phyloP scores from a whole-genome alignment of 1,140 invertebrate genomes.

The Ceratina japonica region DNA sequence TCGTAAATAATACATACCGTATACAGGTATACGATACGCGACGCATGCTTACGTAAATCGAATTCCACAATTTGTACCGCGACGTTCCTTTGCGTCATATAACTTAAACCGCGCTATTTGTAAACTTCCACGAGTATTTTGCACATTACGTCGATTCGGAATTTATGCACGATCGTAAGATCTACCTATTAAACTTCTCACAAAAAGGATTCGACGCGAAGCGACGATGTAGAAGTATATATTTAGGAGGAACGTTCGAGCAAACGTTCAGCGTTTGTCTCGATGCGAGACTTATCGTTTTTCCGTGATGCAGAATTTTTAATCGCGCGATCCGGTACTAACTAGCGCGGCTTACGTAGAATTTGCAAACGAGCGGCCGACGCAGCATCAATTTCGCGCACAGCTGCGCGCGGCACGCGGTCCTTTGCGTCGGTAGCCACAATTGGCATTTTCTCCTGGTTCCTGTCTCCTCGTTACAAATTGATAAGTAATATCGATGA shows the following conservation, averaged over 20 bases:
- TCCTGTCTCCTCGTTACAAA: conserved; percentile 37
- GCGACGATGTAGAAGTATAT: too few species aligned
- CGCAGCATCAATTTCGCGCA: conserved; percentile 39
- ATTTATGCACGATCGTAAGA: too few species aligned
- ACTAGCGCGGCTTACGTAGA: conserved; percentile 32
- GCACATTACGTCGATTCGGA: background rate
- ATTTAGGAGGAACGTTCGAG: too few species aligned
- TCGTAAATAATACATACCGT: too few species aligned
- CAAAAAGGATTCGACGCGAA: too few species aligned
- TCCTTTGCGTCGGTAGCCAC: background rate
- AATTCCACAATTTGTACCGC: background rate
- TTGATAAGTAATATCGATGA: background rate
- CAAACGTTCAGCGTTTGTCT: too few species aligned
- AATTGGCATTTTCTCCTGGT: conserved; percentile 33
- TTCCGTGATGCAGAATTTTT: background rate
- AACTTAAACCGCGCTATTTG: background rate
- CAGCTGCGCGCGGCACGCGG: conserved; percentile 25
- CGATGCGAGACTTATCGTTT: background rate
- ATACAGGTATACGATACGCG: too few species aligned
- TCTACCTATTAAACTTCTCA: too few species aligned
- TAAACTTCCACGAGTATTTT: background rate
- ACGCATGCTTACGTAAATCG: background rate
- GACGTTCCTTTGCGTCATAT: background rate
- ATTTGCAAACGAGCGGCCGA: conserved; percentile 30
- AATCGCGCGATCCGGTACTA: conserved; percentile 41